These are phyloP conservation scores for Emmelina monodactyla DNA, from an alignment of 2,888 invertebrate genomes.

Conservation along the genomic window DNA sequence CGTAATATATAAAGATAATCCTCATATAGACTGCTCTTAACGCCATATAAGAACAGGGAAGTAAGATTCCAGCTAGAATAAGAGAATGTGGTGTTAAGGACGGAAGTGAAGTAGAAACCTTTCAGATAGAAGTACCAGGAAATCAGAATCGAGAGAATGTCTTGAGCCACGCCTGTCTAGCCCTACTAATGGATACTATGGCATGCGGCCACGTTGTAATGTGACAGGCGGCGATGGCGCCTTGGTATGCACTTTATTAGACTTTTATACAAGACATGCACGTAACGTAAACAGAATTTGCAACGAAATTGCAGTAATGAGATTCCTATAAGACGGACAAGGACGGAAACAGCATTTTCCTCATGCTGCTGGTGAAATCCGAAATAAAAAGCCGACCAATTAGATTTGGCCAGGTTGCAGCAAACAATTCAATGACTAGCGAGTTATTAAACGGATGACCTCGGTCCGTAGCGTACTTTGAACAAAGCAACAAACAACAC, in stretches of 20 bases:
- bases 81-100: background rate
- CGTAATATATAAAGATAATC: background rate
- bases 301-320: too few species aligned
- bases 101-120: conserved; percentile 13
- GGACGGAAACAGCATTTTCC: too few species aligned
- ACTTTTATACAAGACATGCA: too few species aligned
- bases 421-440: conserved; percentile 29
- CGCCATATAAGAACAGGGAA: background rate
- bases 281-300: too few species aligned
- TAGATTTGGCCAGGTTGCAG: too few species aligned
- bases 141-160: conserved; percentile 35
- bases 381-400: too few species aligned
- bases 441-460: conserved; percentile 46
- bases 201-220: conserved; percentile 34
- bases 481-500: conserved; percentile 45
- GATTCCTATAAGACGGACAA: too few species aligned
- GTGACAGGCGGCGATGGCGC: conserved; percentile 19
- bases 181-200: conserved; percentile 29
- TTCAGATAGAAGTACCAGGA: conserved; percentile 30
- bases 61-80: background rate
- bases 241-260: conserved; percentile 27
- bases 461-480: conserved; percentile 46
- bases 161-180: conserved; percentile 35
- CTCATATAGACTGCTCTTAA: too few species aligned
- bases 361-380: too few species aligned